A percentile compares a stretch with the other conserved stretches of the same genome.
phyloP scores from a whole-genome alignment of 2,797 vertebrate genomes.

The Sebastiscus albofasciatus region DNA sequence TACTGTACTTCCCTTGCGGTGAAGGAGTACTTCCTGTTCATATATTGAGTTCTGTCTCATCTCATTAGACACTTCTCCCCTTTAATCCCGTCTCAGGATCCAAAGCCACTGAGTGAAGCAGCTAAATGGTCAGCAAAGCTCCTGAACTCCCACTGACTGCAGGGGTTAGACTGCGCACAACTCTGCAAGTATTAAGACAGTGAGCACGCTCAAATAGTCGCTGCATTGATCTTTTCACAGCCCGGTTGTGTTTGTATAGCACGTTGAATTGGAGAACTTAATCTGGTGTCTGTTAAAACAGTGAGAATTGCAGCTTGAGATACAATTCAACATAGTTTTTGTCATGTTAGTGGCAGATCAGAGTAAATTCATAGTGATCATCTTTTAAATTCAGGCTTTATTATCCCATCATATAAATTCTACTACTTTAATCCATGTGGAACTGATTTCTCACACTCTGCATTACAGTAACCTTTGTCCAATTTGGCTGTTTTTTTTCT shows the following conservation, averaged over 20 bases:
- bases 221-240: neutral
- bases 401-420: neutral
- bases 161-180: neutral
- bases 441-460: neutral
- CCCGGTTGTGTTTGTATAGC: neutral
- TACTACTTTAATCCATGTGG: neutral
- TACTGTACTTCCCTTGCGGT: neutral
- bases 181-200: slow-evolving; percentile 20
- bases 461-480: neutral
- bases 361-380: neutral
- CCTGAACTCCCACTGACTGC: neutral
- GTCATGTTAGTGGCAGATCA: neutral
- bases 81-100: slow-evolving; percentile 63
- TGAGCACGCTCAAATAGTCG: neutral
- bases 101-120: slow-evolving; percentile 53
- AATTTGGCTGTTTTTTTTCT: neutral
- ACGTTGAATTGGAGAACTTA: neutral
- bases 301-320: neutral
- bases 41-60: slow-evolving; percentile 22
- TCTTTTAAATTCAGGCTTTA: neutral
- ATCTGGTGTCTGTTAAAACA: neutral
- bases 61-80: slow-evolving; percentile 50
- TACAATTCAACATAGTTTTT: neutral
- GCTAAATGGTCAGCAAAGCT: slow-evolving; percentile 53
- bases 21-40: slow-evolving; percentile 9